Evolutionary conservation across 1,140 invertebrate genomes (phyloP), one percentile per base, ranked within the genome.

Genomic region (Zaprionus inermis): DNA sequence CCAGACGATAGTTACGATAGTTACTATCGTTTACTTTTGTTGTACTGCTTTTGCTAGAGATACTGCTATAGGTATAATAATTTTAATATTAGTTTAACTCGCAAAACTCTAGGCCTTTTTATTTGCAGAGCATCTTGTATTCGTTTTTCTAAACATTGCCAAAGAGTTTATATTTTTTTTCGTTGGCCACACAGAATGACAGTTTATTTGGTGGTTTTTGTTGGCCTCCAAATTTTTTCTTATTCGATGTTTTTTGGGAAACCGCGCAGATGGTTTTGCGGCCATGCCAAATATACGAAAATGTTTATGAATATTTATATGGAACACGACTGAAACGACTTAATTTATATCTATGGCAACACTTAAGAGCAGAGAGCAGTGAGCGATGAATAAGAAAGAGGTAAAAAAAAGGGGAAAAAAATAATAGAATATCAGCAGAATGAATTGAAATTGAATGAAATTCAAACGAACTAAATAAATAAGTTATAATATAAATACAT

Each of bases 151-250:
- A 20, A 14, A 16, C 14, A 12, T 30, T 9, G 28, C 22, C 24
- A 10, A 32, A 61, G 22, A 10, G 7, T 22, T 22, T 20, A 20
- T 49, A 2, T 12, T 14, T 32, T 34, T 16, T 41, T 22, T 24
- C 24, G 3, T 41, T 41, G 24, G 32, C 22, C 46, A 57, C 67
- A 65, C 44, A 64, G 73, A 81, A 81, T 81, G 73, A 80, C 78
- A 80, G 72, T 77, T 76, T 77, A 81, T 81, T 81, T 68, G 58
- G 73, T 57, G 78, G 78, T 81, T 81, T 54, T 61, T 44, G 64
- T 59, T 63, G 34, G 44, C 41, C 57, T 18, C 11, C 64, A 49
- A 49, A 60, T 30, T 34, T 79, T 79, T 44, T 52, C 41, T 54
- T 3, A 22, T 51, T 22, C 24, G 10, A 11, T 38, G 30, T 54